Conservation (phyloP, 2,888 invertebrate species). For the Emesis furor region DNA sequence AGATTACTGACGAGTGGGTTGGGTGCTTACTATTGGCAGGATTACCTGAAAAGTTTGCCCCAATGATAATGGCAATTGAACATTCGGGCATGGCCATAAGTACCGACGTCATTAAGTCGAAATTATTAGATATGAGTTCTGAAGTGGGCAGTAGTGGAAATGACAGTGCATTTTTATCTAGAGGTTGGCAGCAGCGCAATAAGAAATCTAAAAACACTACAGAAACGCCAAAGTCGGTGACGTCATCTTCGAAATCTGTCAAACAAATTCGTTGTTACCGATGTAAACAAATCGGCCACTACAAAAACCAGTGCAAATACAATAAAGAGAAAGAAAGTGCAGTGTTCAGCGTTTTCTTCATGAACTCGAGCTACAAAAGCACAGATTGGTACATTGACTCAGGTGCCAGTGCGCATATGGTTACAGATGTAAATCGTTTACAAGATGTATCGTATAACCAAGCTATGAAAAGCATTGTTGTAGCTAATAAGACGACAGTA, state of each 20-base stretch:
- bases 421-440: conserved; percentile 59
- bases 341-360: conserved; percentile 27
- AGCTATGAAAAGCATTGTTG: conserved; percentile 65
- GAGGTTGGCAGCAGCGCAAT: conserved; percentile 1
- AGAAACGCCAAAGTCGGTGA: conserved; percentile 19
- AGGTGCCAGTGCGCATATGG: conserved; percentile 68
- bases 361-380: conserved; percentile 7
- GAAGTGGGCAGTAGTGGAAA: conserved; percentile 36
- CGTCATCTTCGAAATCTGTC: conserved; percentile 5
- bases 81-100: conserved; percentile 31
- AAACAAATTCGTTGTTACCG: conserved; percentile 47
- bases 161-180: conserved; percentile 9
- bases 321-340: conserved; percentile 1
- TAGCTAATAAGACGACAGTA: conserved; percentile 68
- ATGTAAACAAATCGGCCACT: conserved; percentile 61
- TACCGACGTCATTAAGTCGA: conserved; percentile 30
- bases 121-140: conserved; percentile 56
- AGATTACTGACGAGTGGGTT: conserved; percentile 28
- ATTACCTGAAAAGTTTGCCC: conserved; percentile 36
- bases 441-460: conserved; percentile 49
- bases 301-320: conserved; percentile 30
- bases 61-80: conserved; percentile 45
- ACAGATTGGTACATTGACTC: conserved; percentile 63
- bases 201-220: not conserved
- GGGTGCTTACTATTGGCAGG: not conserved